phyloP scores from a whole-genome alignment of 2,113 vertebrate species.

The Aspidoscelis tigris region DNA sequence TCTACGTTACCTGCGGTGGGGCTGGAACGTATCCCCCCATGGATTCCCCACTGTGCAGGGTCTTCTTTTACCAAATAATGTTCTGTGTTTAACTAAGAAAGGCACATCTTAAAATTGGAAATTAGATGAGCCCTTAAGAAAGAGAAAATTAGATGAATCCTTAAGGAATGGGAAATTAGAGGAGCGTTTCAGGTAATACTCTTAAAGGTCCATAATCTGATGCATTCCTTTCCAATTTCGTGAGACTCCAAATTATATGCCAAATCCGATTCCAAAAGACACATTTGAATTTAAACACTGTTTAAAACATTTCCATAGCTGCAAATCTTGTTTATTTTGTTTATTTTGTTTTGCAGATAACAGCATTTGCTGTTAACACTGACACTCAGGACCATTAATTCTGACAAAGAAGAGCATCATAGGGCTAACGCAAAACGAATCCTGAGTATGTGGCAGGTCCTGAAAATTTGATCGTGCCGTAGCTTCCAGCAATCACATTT shows the following conservation, averaged over 20 bases:
- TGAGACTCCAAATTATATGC: no score
- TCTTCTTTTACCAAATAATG: not conserved
- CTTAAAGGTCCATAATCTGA: not conserved
- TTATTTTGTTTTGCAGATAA: not conserved
- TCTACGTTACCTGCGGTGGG: no score
- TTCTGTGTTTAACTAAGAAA: not conserved
- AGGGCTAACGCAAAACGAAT: slow-evolving; percentile 19
- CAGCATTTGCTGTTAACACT: not conserved
- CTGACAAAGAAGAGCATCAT: slow-evolving; percentile 11
- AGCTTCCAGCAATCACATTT: slow-evolving; percentile 8
- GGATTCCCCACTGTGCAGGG: no score
- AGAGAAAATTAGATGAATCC: not conserved
- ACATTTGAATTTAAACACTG: not conserved
- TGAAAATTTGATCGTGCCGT: slow-evolving; percentile 12
- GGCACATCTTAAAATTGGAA: not conserved
- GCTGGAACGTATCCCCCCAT: no score
- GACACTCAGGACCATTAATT: slow-evolving; percentile 5
- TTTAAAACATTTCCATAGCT: not conserved
- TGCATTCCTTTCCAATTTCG: not conserved
- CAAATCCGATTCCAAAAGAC: not conserved
- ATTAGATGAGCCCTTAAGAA: not conserved
- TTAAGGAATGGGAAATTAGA: not conserved
- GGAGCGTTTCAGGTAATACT: no score
- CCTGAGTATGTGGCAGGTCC: not conserved
- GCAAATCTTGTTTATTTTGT: not conserved